Evolutionary conservation across 2,888 invertebrate genomes (phyloP).

Genomic region (Lasioglossum marginatum): DNA sequence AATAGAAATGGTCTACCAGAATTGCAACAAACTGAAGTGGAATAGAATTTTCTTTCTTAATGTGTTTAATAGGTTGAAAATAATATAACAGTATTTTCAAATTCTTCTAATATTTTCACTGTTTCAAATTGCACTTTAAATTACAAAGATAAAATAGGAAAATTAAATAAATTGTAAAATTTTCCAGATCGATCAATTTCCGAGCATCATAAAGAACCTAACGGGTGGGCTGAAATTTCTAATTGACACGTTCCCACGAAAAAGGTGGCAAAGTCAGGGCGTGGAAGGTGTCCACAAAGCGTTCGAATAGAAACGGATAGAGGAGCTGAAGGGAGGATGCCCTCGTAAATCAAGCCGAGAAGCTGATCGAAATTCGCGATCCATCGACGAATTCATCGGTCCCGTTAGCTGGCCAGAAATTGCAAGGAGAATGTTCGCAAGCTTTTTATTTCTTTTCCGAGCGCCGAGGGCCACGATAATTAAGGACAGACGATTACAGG

Average conservation of each 20-base stretch:
- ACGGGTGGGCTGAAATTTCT: not conserved
- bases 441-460: constrained; percentile 50
- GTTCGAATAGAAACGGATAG: not conserved
- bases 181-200: not conserved
- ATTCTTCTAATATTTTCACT: no score
- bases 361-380: constrained; percentile 64
- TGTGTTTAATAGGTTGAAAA: no score
- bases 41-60: no score
- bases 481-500: constrained; percentile 57
- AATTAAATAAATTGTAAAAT: not conserved
- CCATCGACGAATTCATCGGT: constrained; percentile 61
- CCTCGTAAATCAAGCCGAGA: constrained; percentile 60
- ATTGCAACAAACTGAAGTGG: no score
- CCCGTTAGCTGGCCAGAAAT: constrained; percentile 68
- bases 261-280: not conserved
- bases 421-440: constrained; percentile 39
- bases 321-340: constrained; percentile 12
- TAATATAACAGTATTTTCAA: no score
- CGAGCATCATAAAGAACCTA: not conserved
- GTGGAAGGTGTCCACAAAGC: not conserved
- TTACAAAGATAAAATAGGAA: no score
- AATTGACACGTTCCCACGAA: not conserved
- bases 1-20: no score
- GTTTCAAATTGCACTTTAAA: no score
- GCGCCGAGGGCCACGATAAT: constrained; percentile 60